Conservation (phyloP, 2,888 invertebrate genomes). For the Tillus elongatus region DNA sequence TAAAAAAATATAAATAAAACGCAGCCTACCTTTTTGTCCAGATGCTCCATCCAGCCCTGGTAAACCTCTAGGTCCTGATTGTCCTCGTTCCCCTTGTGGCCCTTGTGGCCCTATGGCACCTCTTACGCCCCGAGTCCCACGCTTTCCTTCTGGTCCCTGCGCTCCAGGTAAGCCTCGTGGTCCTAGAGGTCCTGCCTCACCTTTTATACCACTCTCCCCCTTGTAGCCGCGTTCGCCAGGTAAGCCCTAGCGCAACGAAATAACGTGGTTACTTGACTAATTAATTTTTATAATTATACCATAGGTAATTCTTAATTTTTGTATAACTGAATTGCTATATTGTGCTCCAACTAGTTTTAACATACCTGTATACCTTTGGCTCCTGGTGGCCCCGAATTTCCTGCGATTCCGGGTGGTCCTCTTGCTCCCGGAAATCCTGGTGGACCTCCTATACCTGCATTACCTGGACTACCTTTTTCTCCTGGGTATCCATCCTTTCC, state of each 20-base stretch:
- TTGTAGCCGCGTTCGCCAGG: slow-evolving; percentile 73
- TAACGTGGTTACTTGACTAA: slow-evolving; percentile 3
- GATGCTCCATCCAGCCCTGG: slow-evolving; percentile 69
- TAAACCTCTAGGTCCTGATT: slow-evolving; percentile 55
- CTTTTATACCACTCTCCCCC: slow-evolving; percentile 69
- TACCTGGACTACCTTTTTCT: slow-evolving; percentile 70
- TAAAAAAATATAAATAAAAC: too few relatives aligned
- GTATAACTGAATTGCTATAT: slow-evolving; percentile 1
- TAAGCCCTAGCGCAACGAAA: slow-evolving; percentile 49
- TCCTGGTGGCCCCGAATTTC: slow-evolving; percentile 65
- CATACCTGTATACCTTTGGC: slow-evolving; percentile 65
- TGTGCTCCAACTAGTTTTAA: too few relatives aligned
- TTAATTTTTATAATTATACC: neutral
- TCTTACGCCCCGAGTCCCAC: slow-evolving; percentile 68
- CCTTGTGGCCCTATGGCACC: slow-evolving; percentile 69
- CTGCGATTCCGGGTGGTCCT: slow-evolving; percentile 66
- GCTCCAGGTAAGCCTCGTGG: slow-evolving; percentile 68
- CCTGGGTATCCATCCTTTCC: slow-evolving; percentile 75
- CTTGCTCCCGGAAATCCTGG: slow-evolving; percentile 77
- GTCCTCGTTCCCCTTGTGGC: slow-evolving; percentile 64
- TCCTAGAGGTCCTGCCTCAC: slow-evolving; percentile 63
- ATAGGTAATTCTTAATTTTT: neutral
- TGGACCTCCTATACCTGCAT: slow-evolving; percentile 60
- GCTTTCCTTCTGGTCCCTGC: slow-evolving; percentile 68
- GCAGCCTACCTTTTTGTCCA: slow-evolving; percentile 64